phyloP scores from a whole-genome alignment of 2,113 vertebrate species.

The Pseudolaguvia tuberculata region DNA sequence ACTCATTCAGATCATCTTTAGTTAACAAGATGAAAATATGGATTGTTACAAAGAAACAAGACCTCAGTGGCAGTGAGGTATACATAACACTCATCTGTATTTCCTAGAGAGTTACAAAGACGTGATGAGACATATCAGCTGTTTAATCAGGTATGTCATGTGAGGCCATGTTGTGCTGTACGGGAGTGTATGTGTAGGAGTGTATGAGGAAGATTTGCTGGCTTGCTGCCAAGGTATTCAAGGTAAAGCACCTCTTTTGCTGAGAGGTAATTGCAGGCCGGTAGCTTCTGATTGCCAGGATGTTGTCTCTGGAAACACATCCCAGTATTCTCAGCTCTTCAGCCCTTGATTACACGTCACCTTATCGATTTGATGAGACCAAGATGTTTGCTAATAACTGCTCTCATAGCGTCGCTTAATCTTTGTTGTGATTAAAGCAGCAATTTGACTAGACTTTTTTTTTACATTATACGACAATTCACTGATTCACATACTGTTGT shows the following conservation, averaged over 20 bases:
- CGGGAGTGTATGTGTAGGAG: slow-evolving; percentile 48
- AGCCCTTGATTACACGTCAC: slow-evolving; percentile 74
- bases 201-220: slow-evolving; percentile 51
- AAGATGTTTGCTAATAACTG: slow-evolving; percentile 83
- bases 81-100: background rate
- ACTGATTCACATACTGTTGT: background rate
- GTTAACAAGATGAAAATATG: background rate
- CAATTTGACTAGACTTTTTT: slow-evolving; percentile 83
- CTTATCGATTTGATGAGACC: slow-evolving; percentile 90
- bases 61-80: background rate
- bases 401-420: slow-evolving; percentile 92
- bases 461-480: background rate
- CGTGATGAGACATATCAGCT: slow-evolving; percentile 7
- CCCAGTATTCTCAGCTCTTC: slow-evolving; percentile 57
- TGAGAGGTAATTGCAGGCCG: slow-evolving; percentile 70
- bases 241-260: slow-evolving; percentile 70
- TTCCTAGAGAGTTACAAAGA: background rate
- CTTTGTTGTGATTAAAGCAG: slow-evolving; percentile 95
- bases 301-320: slow-evolving; percentile 62
- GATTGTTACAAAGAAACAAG: background rate
- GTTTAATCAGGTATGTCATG: slow-evolving; percentile 22
- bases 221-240: slow-evolving; percentile 61
- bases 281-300: slow-evolving; percentile 71
- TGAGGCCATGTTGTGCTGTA: slow-evolving; percentile 39
- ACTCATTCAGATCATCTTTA: too few species aligned